phyloP scores from a whole-genome alignment of 2,797 vertebrate species.

The Molossus molossus region DNA sequence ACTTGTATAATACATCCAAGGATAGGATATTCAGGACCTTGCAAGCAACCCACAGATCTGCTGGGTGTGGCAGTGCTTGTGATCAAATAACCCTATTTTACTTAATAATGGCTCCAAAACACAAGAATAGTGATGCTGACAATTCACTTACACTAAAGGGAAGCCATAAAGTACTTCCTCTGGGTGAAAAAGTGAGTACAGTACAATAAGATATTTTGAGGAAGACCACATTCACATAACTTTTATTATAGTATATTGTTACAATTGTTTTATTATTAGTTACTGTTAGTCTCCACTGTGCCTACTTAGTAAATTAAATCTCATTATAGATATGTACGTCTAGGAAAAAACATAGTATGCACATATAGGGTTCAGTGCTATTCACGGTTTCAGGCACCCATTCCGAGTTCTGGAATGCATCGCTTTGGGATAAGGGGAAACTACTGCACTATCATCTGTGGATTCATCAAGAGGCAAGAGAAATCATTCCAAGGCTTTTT shows the following conservation, averaged over 20 bases:
- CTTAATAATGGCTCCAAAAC: neutral
- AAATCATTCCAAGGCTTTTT: constrained; percentile 1
- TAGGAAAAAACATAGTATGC: neutral
- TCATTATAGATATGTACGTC: neutral
- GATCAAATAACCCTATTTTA: neutral
- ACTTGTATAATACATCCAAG: neutral
- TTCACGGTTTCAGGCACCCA: neutral
- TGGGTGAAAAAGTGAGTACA: neutral
- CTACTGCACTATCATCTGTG: neutral
- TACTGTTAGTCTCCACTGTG: neutral
- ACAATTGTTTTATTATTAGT: neutral
- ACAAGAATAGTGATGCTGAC: neutral
- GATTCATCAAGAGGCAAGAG: neutral
- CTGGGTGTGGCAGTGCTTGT: neutral
- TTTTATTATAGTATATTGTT: neutral
- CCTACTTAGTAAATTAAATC: neutral
- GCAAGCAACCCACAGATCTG: neutral
- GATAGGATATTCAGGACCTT: neutral
- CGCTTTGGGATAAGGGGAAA: neutral
- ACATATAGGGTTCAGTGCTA: neutral
- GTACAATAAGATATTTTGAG: neutral
- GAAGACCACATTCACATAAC: neutral
- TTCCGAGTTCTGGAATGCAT: neutral
- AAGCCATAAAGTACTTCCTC: neutral
- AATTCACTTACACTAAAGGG: neutral